phyloP scores from a whole-genome alignment of 2,113 vertebrate genomes.

The Brachirus orientalis region DNA sequence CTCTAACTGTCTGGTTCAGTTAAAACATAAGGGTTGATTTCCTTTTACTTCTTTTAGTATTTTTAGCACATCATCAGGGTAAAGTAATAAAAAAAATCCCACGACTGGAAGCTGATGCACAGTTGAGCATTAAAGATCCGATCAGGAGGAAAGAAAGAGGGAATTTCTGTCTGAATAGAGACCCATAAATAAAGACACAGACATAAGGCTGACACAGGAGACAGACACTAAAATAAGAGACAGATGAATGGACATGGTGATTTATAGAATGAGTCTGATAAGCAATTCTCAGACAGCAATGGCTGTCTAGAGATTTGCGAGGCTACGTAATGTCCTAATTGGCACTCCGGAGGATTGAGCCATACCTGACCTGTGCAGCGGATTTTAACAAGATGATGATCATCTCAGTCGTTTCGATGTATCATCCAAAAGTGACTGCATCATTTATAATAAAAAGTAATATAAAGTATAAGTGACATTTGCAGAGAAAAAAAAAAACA shows the following conservation, averaged over 20 bases:
- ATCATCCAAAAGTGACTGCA: conserved; percentile 44
- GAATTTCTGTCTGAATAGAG: conserved; percentile 19
- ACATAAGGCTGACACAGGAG: conserved; percentile 14
- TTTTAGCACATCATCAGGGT: background rate
- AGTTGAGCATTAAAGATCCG: no score
- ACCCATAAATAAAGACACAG: conserved; percentile 37
- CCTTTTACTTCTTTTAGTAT: background rate
- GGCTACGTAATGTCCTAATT: conserved; percentile 70
- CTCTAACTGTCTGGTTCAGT: conserved; percentile 36
- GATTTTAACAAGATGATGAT: conserved; percentile 62
- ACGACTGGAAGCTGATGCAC: no score
- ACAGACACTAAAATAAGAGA: conserved; percentile 42
- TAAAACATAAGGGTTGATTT: conserved; percentile 2
- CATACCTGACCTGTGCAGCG: conserved; percentile 43
- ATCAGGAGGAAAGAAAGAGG: background rate
- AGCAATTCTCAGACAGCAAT: conserved; percentile 48
- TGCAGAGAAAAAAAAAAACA: background rate
- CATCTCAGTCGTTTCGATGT: conserved; percentile 45
- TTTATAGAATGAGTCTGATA: conserved; percentile 60
- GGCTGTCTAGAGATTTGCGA: conserved; percentile 53
- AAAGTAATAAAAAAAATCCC: no score
- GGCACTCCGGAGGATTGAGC: conserved; percentile 64
- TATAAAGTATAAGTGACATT: conserved; percentile 28
- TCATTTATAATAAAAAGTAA: conserved; percentile 41
- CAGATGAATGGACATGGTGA: conserved; percentile 38